These are phyloP conservation scores for Phoxinus phoxinus DNA, from an alignment of 2,113 vertebrate genomes.

Conservation along the genomic window DNA sequence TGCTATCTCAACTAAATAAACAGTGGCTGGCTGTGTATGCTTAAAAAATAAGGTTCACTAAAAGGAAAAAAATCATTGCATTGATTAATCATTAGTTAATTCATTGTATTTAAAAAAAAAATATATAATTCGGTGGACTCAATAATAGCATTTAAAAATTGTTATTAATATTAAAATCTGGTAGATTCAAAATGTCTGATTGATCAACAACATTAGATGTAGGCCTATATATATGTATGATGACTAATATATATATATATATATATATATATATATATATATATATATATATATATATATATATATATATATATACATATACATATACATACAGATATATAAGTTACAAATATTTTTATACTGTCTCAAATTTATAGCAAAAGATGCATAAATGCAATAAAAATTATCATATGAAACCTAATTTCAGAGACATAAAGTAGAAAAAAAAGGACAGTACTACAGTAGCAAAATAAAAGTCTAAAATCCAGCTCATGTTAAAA, in stretches of 20 bases:
- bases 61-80: background rate
- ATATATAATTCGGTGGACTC: background rate
- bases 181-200: background rate
- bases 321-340: background rate
- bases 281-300: background rate
- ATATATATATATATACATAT: background rate
- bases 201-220: background rate
- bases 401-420: background rate
- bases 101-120: background rate
- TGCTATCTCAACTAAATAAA: background rate
- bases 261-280: background rate
- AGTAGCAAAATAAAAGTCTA: background rate
- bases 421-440: background rate
- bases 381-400: background rate
- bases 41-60: background rate
- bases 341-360: background rate
- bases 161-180: background rate
- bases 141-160: background rate
- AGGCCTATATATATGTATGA: background rate
- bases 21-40: background rate
- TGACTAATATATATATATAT: background rate
- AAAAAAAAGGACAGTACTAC: background rate
- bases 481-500: slow-evolving; percentile 19
- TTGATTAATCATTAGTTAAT: background rate
- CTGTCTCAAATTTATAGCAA: background rate